Conservation (phyloP, 2,113 vertebrate genomes). For the Tyrannus savana region DNA sequence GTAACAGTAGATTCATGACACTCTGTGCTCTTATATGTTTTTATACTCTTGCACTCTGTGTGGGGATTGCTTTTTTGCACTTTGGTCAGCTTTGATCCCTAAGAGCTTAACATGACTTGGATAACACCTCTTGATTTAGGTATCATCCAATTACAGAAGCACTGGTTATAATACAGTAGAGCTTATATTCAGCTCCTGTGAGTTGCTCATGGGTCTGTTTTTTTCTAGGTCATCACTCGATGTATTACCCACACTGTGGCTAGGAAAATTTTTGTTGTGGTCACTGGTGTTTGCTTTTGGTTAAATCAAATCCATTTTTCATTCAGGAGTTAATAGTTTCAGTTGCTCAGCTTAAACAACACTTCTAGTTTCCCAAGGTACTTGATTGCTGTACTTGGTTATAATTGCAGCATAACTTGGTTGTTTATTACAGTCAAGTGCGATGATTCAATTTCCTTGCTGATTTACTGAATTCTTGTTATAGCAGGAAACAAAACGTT, state of each 20-base stretch:
- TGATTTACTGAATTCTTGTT: constrained; percentile 52
- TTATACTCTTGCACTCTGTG: not conserved
- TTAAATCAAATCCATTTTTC: not conserved
- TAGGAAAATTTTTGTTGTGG: not conserved
- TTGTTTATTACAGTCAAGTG: constrained; percentile 1
- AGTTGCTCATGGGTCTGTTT: not conserved
- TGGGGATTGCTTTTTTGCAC: not conserved
- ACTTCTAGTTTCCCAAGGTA: not conserved
- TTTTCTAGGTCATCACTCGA: not conserved
- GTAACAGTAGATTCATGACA: not conserved
- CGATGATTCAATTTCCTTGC: constrained; percentile 49
- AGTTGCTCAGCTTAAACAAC: not conserved
- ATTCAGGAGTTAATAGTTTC: not conserved
- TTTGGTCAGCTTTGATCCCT: not conserved
- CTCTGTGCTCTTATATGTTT: not conserved
- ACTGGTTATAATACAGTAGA: not conserved
- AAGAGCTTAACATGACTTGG: not conserved
- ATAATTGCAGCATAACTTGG: constrained; percentile 26
- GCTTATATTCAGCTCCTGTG: not conserved
- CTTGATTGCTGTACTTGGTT: not conserved
- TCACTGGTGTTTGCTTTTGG: not conserved
- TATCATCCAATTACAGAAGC: not conserved
- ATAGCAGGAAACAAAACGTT: constrained; percentile 61
- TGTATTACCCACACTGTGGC: not conserved
- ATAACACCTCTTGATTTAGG: not conserved